phyloP scores from a whole-genome alignment of 2,888 invertebrate genomes.

The Scrobipalpa atriplicella region DNA sequence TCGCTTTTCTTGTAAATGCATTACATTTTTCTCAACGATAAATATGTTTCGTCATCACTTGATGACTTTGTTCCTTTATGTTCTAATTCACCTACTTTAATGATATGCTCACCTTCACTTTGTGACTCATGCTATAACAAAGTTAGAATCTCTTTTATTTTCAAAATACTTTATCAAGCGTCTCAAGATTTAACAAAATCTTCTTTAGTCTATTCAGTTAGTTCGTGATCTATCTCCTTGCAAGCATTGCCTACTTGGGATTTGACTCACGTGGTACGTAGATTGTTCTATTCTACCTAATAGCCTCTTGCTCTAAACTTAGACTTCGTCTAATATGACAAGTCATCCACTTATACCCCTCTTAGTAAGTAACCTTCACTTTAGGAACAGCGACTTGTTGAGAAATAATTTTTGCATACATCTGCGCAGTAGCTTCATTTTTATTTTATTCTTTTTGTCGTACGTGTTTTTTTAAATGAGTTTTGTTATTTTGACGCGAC shows the following conservation, averaged over 20 bases:
- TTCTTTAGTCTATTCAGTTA: neutral
- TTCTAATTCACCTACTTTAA: neutral
- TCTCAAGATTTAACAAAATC: neutral
- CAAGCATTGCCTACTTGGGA: neutral
- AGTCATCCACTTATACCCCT: constrained; percentile 22
- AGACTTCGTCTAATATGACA: constrained; percentile 20
- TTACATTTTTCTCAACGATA: neutral
- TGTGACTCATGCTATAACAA: neutral
- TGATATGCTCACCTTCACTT: no score
- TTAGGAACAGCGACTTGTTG: constrained; percentile 4
- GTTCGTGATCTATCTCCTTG: constrained; percentile 20
- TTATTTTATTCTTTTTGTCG: neutral
- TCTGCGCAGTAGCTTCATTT: neutral
- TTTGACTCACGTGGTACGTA: constrained; percentile 16
- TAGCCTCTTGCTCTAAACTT: constrained; percentile 18
- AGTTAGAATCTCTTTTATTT: neutral
- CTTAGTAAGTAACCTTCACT: constrained; percentile 23
- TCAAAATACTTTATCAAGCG: neutral
- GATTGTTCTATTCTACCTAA: constrained; percentile 18
- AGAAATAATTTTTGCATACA: constrained; percentile 1
- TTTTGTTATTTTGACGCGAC: neutral
- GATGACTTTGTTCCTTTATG: no score
- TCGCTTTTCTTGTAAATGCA: neutral
- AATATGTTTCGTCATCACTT: neutral
- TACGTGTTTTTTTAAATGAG: neutral